phyloP scores from a whole-genome alignment of 2,113 vertebrate genomes.

The Tupaia tana region DNA sequence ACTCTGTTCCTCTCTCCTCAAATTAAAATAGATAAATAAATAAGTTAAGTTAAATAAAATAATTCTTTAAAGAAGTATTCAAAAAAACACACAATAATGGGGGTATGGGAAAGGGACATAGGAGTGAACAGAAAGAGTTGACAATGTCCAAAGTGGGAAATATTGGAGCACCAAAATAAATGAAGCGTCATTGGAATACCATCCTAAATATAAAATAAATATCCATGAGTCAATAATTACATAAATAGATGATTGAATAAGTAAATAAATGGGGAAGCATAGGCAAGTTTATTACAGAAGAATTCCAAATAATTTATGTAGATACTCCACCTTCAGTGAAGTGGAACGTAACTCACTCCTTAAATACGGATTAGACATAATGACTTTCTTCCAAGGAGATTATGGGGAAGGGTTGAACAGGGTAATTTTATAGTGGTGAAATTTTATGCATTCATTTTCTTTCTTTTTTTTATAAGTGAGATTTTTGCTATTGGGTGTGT shows the following conservation, averaged over 20 bases:
- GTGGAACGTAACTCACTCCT: rapidly evolving
- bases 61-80: not conserved
- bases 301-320: not conserved
- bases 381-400: not conserved
- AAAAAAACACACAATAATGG: not conserved
- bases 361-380: not conserved
- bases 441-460: not conserved
- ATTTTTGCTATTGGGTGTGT: not conserved
- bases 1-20: too few relatives aligned
- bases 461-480: too few relatives aligned
- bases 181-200: not conserved
- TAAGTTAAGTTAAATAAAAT: too few relatives aligned
- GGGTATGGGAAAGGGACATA: not conserved
- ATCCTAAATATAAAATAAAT: not conserved
- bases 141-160: not conserved
- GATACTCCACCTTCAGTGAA: not conserved
- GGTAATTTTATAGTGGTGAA: not conserved
- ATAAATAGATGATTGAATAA: not conserved
- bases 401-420: not conserved
- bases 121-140: not conserved
- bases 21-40: too few relatives aligned
- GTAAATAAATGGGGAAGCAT: not conserved
- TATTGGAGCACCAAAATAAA: not conserved
- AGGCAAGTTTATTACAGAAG: not conserved
- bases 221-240: not conserved